Base-by-base conservation (phyloP, 2,797 vertebrate genomes). In the Catamblyrhynchus diadema region DNA sequence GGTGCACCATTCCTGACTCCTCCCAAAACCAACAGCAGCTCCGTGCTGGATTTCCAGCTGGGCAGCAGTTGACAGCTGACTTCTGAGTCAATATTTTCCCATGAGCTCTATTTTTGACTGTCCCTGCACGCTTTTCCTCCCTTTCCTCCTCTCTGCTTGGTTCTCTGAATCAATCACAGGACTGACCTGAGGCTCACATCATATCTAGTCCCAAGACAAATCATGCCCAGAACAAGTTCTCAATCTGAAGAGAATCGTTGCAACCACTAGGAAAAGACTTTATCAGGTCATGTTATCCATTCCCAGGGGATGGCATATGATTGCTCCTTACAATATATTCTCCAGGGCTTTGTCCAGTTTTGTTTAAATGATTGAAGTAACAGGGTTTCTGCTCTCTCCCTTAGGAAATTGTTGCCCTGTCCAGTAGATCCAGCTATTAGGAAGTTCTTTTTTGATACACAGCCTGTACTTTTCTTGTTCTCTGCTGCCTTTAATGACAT, bases 361-460 rank as follows among this genome's bases (percentile, higher is more conserved):
- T 93, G 88, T 95, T 95, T 94, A 90, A 96, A 85, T 93, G 73
- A 95, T 89, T 95, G 92, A 95, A 95, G 78, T 94, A 91, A 86
- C 74, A 93, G 51, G 23, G 71, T 78, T 91, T 86, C 77, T 88
- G 61, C 70, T 81, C 72, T 53, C 9, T 86, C 82, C 92, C 81
- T 81, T 86, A 84, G 89, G 91, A 96, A 93, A 87, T 64, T 85
- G 71, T 78, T 92, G 78, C 51, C 66, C 64, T 86, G 65, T 74
- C 84, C 87, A 84, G 56, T 50, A 69, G 56, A 88, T 74, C 41
- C 51, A 95, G 85, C 48, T 78, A 88, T 87, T 73, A 79, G 37
- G 24, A 93, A 86, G 50, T 30, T 2, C 14, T 65, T 84, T 87
- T 79, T 87, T 90, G 39, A 86, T 66, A 81, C 35, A 78, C 15